Percentiles rank a stretch among this genome's conserved stretches.
Evolutionary conservation across 2,113 vertebrate genomes (phyloP).

Genomic region (Mormyrus iriodes): DNA sequence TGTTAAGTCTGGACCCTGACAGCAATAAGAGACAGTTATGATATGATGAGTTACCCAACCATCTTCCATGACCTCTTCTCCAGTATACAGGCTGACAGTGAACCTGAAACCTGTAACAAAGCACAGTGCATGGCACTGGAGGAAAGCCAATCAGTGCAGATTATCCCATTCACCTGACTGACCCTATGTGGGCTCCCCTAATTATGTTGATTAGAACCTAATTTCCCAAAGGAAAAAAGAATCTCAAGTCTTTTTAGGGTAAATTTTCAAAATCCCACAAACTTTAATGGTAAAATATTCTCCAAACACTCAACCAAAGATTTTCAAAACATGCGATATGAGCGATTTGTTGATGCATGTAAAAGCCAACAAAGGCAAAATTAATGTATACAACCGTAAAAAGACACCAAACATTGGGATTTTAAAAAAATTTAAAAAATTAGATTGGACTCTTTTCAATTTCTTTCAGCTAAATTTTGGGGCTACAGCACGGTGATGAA

Average conservation of each 20-base stretch:
- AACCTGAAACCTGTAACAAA: background rate
- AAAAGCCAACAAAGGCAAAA: background rate
- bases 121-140: background rate
- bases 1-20: background rate
- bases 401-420: background rate
- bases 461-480: background rate
- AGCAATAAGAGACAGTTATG: background rate
- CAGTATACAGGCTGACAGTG: background rate
- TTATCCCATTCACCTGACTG: background rate
- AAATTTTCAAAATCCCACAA: background rate
- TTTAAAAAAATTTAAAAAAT: background rate
- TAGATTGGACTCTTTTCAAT: background rate
- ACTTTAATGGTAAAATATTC: background rate
- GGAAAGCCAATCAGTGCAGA: background rate
- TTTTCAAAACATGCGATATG: background rate
- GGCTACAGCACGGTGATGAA: background rate
- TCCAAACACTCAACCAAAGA: background rate
- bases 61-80: background rate
- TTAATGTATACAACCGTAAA: background rate
- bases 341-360: background rate
- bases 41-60: background rate
- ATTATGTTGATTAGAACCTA: background rate
- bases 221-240: background rate
- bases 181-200: background rate
- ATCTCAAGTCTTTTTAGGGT: background rate